These are phyloP conservation scores for Fissipunctia ypsillon DNA, from an alignment of 2,888 invertebrate species.

Conservation along the genomic window DNA sequence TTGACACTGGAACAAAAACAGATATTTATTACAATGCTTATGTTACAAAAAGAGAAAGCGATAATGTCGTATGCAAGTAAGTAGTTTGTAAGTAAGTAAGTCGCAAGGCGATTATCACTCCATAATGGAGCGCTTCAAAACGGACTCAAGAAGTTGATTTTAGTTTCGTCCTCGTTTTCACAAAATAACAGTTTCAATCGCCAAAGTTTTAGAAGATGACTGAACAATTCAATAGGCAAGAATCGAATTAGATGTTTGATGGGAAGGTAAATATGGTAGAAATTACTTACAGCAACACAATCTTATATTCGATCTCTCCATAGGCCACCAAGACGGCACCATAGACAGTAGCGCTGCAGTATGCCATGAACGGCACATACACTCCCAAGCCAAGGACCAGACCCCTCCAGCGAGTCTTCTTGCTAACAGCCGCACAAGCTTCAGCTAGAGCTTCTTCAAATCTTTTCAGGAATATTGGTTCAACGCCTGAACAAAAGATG, in stretches of 20 bases:
- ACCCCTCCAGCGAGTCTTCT: slow-evolving; percentile 92
- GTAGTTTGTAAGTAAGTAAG: no score
- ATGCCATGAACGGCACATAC: slow-evolving; percentile 93
- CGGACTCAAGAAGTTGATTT: no score
- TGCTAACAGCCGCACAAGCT: slow-evolving; percentile 89
- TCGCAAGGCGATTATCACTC: no score
- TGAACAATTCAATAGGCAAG: background rate
- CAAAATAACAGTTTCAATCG: background rate
- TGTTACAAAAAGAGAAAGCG: no score
- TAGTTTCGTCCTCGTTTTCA: background rate
- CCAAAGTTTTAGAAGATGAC: background rate
- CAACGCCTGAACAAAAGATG: slow-evolving; percentile 80
- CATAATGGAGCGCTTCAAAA: no score
- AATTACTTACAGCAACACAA: slow-evolving; percentile 92
- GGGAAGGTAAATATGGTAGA: background rate
- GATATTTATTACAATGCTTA: background rate
- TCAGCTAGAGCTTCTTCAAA: slow-evolving; percentile 88
- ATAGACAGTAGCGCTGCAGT: slow-evolving; percentile 93
- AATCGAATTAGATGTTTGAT: background rate
- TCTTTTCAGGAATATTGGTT: slow-evolving; percentile 89
- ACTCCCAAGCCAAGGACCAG: slow-evolving; percentile 93
- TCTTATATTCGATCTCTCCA: slow-evolving; percentile 91
- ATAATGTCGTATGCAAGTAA: no score
- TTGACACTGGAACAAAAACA: slow-evolving; percentile 90
- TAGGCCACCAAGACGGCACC: slow-evolving; percentile 92